Conservation (phyloP, 1,140 invertebrate genomes). For the Eufriesea mexicana region DNA sequence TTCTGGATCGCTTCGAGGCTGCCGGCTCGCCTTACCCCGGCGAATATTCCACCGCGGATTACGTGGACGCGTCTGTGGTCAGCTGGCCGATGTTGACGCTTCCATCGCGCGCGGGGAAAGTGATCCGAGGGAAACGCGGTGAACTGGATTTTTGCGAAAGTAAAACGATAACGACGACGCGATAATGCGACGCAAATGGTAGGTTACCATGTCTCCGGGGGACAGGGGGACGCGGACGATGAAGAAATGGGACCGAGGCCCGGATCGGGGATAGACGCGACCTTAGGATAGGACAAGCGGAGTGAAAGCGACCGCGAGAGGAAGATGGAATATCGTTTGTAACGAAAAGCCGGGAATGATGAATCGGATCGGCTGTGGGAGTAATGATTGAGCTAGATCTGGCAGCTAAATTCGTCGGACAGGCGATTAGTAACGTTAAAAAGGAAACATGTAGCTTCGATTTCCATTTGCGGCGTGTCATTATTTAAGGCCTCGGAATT, state of each 20-base stretch:
- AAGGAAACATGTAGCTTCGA: neutral
- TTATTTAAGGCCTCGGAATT: neutral
- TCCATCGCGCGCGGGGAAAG: slow-evolving; percentile 25
- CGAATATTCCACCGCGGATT: slow-evolving; percentile 51
- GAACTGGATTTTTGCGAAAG: slow-evolving; percentile 42
- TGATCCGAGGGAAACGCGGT: slow-evolving; percentile 29
- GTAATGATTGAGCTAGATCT: slow-evolving; percentile 5
- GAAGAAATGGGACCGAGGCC: neutral
- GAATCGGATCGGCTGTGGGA: slow-evolving; percentile 3
- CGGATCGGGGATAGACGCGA: neutral
- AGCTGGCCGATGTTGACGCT: neutral
- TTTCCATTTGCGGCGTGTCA: neutral
- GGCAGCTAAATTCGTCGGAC: neutral
- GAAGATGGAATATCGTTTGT: neutral
- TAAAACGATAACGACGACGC: neutral
- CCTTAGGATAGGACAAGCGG: neutral
- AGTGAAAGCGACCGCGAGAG: neutral
- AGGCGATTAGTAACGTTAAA: slow-evolving; percentile 15
- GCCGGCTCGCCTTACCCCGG: slow-evolving; percentile 44
- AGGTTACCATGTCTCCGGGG: neutral
- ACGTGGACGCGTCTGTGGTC: slow-evolving; percentile 41
- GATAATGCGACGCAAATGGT: neutral
- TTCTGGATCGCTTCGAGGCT: slow-evolving; percentile 68
- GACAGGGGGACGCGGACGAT: neutral
- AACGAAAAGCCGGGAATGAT: slow-evolving; percentile 11